Percentiles rank a stretch among this genome's conserved stretches.
phyloP scores from a whole-genome alignment of 2,888 invertebrate species.

The Eristalis tenax region DNA sequence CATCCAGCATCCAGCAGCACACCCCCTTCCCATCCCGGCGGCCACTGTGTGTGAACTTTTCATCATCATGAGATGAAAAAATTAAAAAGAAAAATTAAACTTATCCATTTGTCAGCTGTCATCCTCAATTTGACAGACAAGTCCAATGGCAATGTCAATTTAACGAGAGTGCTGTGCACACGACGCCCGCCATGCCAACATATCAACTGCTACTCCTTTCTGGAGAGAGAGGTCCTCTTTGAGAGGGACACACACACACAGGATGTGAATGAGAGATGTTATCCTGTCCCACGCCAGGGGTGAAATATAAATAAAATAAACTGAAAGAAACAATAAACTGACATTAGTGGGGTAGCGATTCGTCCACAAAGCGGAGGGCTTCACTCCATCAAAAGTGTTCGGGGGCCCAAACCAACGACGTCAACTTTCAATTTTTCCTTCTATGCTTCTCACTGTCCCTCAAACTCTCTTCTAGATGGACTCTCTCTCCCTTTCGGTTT shows the following conservation, averaged over 20 bases:
- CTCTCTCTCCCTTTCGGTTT: not conserved
- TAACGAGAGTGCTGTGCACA: constrained; percentile 22
- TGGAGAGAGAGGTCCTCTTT: not conserved
- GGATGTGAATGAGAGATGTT: not conserved
- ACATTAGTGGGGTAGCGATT: constrained; percentile 61
- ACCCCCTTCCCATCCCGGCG: not conserved
- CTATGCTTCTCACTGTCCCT: constrained; percentile 12
- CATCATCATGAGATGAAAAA: constrained; percentile 27
- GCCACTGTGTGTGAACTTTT: constrained; percentile 50
- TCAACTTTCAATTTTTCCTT: constrained; percentile 67
- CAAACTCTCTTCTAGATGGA: not conserved
- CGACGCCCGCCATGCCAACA: not conserved
- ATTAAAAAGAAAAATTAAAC: constrained; percentile 51
- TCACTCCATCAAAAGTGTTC: constrained; percentile 48
- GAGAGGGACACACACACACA: not conserved
- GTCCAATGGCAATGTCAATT: constrained; percentile 70
- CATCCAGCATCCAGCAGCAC: too few relatives aligned
- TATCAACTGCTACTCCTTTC: constrained; percentile 1
- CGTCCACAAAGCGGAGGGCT: constrained; percentile 30
- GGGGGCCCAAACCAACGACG: constrained; percentile 27
- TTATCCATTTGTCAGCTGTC: constrained; percentile 71
- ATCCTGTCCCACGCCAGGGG: constrained; percentile 34
- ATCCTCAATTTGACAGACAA: constrained; percentile 70
- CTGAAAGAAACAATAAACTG: constrained; percentile 63
- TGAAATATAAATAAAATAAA: constrained; percentile 66